Evolutionary conservation across 2,113 vertebrate species (phyloP).

Genomic region (Tetrao urogallus): DNA sequence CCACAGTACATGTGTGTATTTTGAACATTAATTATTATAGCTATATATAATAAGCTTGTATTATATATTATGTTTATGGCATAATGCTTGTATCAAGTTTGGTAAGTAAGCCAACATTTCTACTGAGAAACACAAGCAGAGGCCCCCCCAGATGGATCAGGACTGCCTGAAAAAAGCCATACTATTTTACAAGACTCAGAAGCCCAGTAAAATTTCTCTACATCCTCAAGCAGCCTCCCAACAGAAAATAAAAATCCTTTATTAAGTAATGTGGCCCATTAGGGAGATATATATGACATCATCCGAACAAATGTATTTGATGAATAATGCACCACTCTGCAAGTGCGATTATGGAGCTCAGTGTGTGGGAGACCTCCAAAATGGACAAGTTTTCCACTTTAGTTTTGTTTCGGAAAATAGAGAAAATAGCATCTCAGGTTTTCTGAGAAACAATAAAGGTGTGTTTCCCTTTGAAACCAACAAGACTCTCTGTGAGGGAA

Average conservation of each 20-base stretch:
- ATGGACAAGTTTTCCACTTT: neutral
- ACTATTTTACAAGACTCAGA: conserved; percentile 68
- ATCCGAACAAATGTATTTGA: conserved; percentile 12
- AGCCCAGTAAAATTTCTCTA: conserved; percentile 58
- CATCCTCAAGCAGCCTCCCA: conserved; percentile 41
- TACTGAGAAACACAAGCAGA: neutral
- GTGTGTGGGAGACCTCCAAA: neutral
- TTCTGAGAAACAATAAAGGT: neutral
- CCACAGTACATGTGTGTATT: neutral
- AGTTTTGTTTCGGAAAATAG: neutral
- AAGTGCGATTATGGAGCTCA: neutral
- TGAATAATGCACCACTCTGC: neutral
- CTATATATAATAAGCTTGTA: neutral
- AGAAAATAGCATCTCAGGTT: neutral
- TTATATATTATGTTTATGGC: conserved; percentile 15
- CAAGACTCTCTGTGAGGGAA: fast-evolving
- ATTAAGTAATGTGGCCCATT: conserved; percentile 23
- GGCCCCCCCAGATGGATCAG: conserved; percentile 69
- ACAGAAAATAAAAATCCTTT: conserved; percentile 34
- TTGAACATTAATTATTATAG: neutral
- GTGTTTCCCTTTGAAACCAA: neutral
- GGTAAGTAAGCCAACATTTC: conserved; percentile 40
- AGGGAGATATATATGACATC: conserved; percentile 34
- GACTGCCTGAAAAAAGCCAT: neutral
- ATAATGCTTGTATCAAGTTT: neutral